Evolutionary conservation across 2,888 invertebrate species (phyloP).

Genomic region (Drosophila buzzatii): DNA sequence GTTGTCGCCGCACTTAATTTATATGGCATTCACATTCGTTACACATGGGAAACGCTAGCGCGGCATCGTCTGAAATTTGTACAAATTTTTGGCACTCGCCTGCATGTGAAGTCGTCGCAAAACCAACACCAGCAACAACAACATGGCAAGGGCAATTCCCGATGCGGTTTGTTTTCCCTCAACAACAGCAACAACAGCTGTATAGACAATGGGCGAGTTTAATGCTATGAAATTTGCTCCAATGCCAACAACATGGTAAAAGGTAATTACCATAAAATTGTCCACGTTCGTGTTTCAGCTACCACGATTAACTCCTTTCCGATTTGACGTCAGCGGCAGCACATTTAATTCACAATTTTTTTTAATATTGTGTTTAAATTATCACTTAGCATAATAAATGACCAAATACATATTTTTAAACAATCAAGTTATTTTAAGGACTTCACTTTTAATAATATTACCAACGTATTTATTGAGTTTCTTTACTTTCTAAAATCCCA

Average conservation of each 20-base stretch:
- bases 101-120: constrained; percentile 43
- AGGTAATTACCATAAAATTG: constrained; percentile 73
- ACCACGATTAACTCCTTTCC: constrained; percentile 16
- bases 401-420: background rate
- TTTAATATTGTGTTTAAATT: constrained; percentile 1
- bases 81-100: constrained; percentile 74
- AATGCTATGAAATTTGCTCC: constrained; percentile 65
- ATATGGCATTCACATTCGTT: constrained; percentile 71
- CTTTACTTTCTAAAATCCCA: background rate
- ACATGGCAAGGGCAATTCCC: constrained; percentile 61
- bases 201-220: constrained; percentile 52
- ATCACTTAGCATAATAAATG: background rate
- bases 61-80: constrained; percentile 59
- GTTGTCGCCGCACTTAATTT: constrained; percentile 73
- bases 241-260: constrained; percentile 68
- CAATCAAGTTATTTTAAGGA: background rate
- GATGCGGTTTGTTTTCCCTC: constrained; percentile 61
- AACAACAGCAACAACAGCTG: constrained; percentile 26
- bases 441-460: background rate
- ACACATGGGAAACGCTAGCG: constrained; percentile 42
- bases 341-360: constrained; percentile 19
- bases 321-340: constrained; percentile 5
- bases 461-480: background rate
- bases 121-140: constrained; percentile 40
- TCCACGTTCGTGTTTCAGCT: constrained; percentile 19